Base-by-base conservation (phyloP, 2,797 vertebrate species). In the Gambelia wislizenii region DNA sequence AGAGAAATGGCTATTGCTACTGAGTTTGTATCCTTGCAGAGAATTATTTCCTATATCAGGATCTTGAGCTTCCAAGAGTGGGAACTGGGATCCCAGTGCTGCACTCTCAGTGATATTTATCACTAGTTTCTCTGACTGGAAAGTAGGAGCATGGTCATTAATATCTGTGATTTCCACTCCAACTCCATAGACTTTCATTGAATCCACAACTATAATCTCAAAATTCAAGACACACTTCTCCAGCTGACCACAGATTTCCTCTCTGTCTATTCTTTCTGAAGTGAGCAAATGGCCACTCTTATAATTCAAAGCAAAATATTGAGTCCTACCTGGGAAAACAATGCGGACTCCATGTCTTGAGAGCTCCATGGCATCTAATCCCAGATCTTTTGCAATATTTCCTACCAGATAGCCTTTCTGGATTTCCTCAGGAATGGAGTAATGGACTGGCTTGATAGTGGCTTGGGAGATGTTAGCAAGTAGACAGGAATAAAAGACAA, bases 331-430 rank as follows among this genome's bases (percentile, higher is more conserved):
- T 49, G 94, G 91, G 7, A 97, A 96, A 79, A 98, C 96, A 77
- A 98, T 95, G 97, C 84, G 97, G 95, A 36, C 88, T 95, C 47
- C 97, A 85, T 27, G 96, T 22, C 16, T 92, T 18, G 81, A 79
- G 33, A 98, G 76, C 3, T 91, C 94, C 25, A 89, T 93, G 39
- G 95, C 87, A 1, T 97, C 95, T 86, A 98, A 59, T 92, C 97
- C 97, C 78, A 98, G 89, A 95, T 98, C 98, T 27, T 96, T 97
- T 25, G 97, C 97, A n/a, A 98, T 92, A 93, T 98, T 97, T 75
- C 97, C 97, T 83, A 98, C 96, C 81, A 96, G 52, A 10, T 96
- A 95, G 78, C 96, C 98, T 44, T 92, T 91, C 82, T 95, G 96
- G 42, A 95, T 91, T 87, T 98, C 97, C 92, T 98, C 98, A 33